Evolutionary conservation across 2,888 invertebrate species (phyloP), one percentile per base, ranked within the genome.

Genomic region (Lepidocyrtoides sp.): DNA sequence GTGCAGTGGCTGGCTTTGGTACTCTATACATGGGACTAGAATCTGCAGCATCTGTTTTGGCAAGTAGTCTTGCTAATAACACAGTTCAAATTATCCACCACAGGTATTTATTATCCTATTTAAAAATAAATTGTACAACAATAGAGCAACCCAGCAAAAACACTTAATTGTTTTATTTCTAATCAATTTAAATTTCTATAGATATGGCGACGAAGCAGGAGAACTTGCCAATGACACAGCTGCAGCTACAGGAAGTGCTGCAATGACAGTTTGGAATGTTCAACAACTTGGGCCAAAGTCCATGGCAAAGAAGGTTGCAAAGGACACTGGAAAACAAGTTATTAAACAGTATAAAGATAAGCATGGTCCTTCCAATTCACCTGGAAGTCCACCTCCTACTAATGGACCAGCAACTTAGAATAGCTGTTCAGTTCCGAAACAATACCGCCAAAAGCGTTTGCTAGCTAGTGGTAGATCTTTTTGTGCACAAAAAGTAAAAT

Each of bases 11-110:
- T 95, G 97, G 97, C 0, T 96, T 97, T 94, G 96, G 96, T 0
- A 97, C 97, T 0, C 96, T 98, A 12, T 97, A 97, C 95, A 95
- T 96, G 94, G 96, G 97, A 1, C 95, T 98, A 54, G 97, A 98
- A 94, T 95, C 96, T 75, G 97, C 97, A 0, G 97, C 97, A 0
- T 96, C 96, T 88, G 96, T 96, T 75, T 94, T 96, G 29, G 96
- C 95, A 12, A 87, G 79, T 36, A 94, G 93, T 83, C 95, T 98
- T 29, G 96, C 97, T 79, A 96, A 97, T 93, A 97, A 97, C 95
- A 97, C 97, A 0, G 97, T 97, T 0, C 96, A 96, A 94, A 96
- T 97, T 85, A 97, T 98, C 57, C 96, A 97, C 94, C 96, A 97
- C 94, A 97, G 96, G 97, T 97, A 95, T 2, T 10, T 17, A 29